These are phyloP conservation scores for Hofmannophila pseudospretella DNA, from an alignment of 2,888 invertebrate genomes.

Conservation along the genomic window DNA sequence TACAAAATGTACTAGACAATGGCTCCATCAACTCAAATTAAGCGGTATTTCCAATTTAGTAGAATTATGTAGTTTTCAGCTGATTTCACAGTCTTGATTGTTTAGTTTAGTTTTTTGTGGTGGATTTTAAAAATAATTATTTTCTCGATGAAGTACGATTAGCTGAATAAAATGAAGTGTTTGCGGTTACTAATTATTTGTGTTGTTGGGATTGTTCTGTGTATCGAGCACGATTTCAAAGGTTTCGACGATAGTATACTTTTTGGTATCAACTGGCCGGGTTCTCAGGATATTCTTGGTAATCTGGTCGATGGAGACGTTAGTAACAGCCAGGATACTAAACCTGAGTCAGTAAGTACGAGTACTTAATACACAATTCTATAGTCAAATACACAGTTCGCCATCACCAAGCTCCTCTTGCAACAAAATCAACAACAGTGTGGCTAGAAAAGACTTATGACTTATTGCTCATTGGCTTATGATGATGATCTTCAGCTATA, in stretches of 20 bases:
- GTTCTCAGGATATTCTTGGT: constrained; percentile 45
- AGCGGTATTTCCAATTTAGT: constrained; percentile 9
- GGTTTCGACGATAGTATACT: constrained; percentile 90
- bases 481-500: no score
- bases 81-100: constrained; percentile 9
- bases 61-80: background rate
- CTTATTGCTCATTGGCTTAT: no score
- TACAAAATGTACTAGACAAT: background rate
- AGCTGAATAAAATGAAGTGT: constrained; percentile 38
- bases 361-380: no score
- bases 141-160: constrained; percentile 17
- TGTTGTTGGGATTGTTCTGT: constrained; percentile 31
- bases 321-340: constrained; percentile 36
- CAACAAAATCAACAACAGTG: no score
- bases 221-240: constrained; percentile 80
- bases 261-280: constrained; percentile 89
- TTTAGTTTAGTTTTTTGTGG: constrained; percentile 3
- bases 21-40: no score
- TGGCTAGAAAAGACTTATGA: no score
- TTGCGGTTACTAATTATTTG: constrained; percentile 34
- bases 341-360: constrained; percentile 2
- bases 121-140: no score
- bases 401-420: no score
- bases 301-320: constrained; percentile 41
- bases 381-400: no score